These are phyloP conservation scores for Sylvia atricapilla DNA, from an alignment of 2,113 vertebrate genomes.

Conservation along the genomic window DNA sequence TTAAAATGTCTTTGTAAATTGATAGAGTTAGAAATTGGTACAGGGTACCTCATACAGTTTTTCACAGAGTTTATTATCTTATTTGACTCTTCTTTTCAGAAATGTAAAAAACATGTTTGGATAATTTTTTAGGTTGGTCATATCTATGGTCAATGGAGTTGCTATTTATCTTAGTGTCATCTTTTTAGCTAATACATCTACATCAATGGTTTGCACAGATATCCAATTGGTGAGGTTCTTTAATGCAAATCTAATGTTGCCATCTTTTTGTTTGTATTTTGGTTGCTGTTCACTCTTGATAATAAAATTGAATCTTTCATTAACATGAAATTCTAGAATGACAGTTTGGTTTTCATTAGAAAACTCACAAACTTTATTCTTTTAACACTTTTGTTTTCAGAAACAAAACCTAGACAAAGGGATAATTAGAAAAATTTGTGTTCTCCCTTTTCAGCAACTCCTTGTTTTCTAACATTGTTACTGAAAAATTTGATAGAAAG, in stretches of 20 bases:
- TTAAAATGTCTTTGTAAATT: background rate
- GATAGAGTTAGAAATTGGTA: background rate
- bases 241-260: background rate
- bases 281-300: background rate
- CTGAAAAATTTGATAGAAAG: background rate
- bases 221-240: background rate
- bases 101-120: background rate
- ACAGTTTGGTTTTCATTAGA: background rate
- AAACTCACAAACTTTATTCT: background rate
- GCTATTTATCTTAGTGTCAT: background rate
- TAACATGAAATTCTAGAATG: background rate
- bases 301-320: background rate
- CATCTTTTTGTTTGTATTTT: background rate
- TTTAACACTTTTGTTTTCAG: background rate
- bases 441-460: background rate
- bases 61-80: background rate
- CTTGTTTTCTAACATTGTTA: background rate
- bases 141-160: fast-evolving
- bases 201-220: background rate
- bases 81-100: background rate
- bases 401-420: background rate
- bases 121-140: background rate
- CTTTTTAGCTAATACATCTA: background rate
- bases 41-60: background rate
- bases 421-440: background rate